Evolutionary conservation across 2,797 vertebrate genomes (phyloP).

Genomic region (Ctenopoma kingsleyae): DNA sequence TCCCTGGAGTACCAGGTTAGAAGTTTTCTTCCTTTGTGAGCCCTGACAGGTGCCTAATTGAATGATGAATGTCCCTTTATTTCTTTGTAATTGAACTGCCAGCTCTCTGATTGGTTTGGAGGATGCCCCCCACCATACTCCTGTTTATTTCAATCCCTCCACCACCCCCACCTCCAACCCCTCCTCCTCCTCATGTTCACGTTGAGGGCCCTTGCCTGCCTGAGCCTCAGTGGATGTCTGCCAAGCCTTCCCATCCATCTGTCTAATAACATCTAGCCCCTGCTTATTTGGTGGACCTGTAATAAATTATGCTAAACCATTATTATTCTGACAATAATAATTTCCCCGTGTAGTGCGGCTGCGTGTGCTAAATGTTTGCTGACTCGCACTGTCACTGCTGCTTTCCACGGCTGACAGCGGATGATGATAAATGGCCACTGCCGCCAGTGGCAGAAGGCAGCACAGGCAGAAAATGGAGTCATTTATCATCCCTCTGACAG

Average conservation of each 20-base stretch:
- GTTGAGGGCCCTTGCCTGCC: slow-evolving; percentile 88
- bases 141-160: slow-evolving; percentile 53
- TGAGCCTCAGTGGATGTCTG: slow-evolving; percentile 98
- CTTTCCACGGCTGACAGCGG: slow-evolving; percentile 98
- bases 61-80: slow-evolving; percentile 99
- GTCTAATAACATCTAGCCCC: slow-evolving; percentile 99
- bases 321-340: slow-evolving; percentile 99
- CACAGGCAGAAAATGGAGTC: slow-evolving; percentile 99
- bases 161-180: slow-evolving; percentile 3
- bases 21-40: slow-evolving; percentile 99
- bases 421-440: slow-evolving; percentile 99
- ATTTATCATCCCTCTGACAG: slow-evolving; percentile 99
- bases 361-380: slow-evolving; percentile 99
- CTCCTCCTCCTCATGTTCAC: slow-evolving; percentile 77
- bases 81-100: slow-evolving; percentile 99
- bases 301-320: slow-evolving; percentile 99
- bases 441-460: slow-evolving; percentile 98
- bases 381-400: slow-evolving; percentile 99
- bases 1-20: slow-evolving; percentile 99
- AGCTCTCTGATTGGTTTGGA: slow-evolving; percentile 99
- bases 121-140: slow-evolving; percentile 86
- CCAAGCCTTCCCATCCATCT: slow-evolving; percentile 99
- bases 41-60: slow-evolving; percentile 99
- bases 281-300: slow-evolving; percentile 99
- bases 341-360: slow-evolving; percentile 98